Percentiles rank a stretch among this genome's conserved stretches.
Evolutionary conservation across 1,140 invertebrate genomes (phyloP).

Genomic region (Drosophila kepulauana): DNA sequence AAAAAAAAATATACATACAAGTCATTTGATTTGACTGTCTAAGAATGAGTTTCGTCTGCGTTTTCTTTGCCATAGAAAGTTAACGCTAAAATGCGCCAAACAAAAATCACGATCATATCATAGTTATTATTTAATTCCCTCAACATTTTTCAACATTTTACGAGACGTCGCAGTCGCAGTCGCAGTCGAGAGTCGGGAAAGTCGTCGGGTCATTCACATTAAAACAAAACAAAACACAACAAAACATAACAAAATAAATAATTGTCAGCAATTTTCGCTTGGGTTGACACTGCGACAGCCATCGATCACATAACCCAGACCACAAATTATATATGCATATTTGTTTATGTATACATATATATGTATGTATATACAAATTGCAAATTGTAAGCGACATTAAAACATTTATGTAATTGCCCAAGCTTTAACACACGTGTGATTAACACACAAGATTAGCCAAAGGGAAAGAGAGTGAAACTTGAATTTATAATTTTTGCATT

Average conservation of each 20-base stretch:
- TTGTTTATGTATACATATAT: too few relatives aligned
- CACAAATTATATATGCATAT: background rate
- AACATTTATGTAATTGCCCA: background rate
- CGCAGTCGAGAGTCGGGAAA: conserved; percentile 6
- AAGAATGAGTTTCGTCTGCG: background rate
- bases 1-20: background rate
- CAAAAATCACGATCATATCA: conserved; percentile 11
- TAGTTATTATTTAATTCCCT: conserved; percentile 10
- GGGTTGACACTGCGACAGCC: conserved; percentile 3
- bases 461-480: too few relatives aligned
- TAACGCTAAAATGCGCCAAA: background rate
- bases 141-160: conserved; percentile 1
- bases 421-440: too few relatives aligned
- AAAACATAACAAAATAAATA: conserved; percentile 7
- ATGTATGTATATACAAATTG: too few relatives aligned
- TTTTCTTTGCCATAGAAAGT: background rate
- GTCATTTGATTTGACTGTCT: background rate
- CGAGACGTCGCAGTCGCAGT: background rate
- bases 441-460: too few relatives aligned
- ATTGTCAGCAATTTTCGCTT: conserved; percentile 19
- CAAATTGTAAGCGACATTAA: background rate
- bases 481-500: too few relatives aligned
- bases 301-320: conserved; percentile 9
- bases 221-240: background rate
- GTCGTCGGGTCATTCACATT: conserved; percentile 19